Evolutionary conservation across 2,113 vertebrate genomes (phyloP), one percentile per base, ranked within the genome.

Genomic region (Chaetodon auriga): DNA sequence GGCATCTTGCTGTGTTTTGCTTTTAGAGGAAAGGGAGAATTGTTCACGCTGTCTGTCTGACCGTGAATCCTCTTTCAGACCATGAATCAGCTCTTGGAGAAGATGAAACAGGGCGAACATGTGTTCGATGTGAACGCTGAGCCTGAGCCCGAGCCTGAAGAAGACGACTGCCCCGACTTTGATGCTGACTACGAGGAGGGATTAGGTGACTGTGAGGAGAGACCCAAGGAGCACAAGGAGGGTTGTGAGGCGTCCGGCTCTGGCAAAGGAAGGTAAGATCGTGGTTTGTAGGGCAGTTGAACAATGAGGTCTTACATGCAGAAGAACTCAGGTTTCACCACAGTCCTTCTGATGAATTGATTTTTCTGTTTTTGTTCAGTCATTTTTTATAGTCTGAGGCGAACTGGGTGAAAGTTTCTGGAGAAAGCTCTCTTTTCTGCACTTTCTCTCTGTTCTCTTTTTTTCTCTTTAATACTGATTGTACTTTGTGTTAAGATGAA

Each of bases 11-110:
- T 23, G 19, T 53, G 53, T 55, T 23, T 55, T 55, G 41, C 41
- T 43, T 43, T 43, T 43, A 7, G 19, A 9, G 51, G 51, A 53
- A n/a, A 21, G 3, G 18, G 9, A 11, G 21, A 23, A 23, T 1
- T 55, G 54, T 23, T 23, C 10, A 30, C 1, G 30, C 30, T 30
- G 30, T 10, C 4, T 54, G n/a, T 38, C 41, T 84, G 18, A 35
- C 23, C 46, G 7, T 45, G 11, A 7, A 36, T 66, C 7, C 53
- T 21, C 71, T 78, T 87, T 6, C 87, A 99, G 98, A 96, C 96
- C 2, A 95, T 95, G 74, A 97, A 95, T 2, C 96, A 96, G 75
- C 93, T 98, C 60, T 68, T 98, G 83, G 98, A 98, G 65, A 98
- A 96, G 88, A 96, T 97, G 90, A 96, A 95, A 90, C 96, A 94